A percentile compares a stretch with the other conserved stretches of the same genome.
Conservation (phyloP, 2,888 invertebrate genomes). For the Parnassius apollo region DNA sequence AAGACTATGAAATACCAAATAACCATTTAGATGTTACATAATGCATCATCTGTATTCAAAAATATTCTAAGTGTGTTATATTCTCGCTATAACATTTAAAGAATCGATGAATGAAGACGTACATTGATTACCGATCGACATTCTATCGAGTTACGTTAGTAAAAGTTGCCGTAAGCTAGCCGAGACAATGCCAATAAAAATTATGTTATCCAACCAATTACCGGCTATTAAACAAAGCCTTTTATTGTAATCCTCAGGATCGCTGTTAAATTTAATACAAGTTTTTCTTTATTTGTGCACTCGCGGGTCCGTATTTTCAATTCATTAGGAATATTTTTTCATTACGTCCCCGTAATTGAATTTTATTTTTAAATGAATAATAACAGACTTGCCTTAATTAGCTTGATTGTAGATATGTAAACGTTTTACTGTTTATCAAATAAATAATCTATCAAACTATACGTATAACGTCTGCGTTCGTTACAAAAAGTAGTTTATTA, state of each 20-base stretch:
- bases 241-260: constrained; percentile 55
- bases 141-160: constrained; percentile 45
- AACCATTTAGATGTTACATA: too few species aligned
- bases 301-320: constrained; percentile 23
- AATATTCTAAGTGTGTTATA: too few species aligned
- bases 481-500: constrained; percentile 2
- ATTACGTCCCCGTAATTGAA: constrained; percentile 26
- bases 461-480: neutral
- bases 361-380: constrained; percentile 26
- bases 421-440: constrained; percentile 16
- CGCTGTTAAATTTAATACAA: constrained; percentile 46
- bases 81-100: too few species aligned
- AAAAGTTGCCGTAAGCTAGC: constrained; percentile 42
- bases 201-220: constrained; percentile 72
- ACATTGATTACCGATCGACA: neutral
- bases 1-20: too few species aligned
- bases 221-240: constrained; percentile 64
- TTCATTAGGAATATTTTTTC: constrained; percentile 34
- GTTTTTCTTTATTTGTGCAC: constrained; percentile 32
- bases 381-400: constrained; percentile 18
- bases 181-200: constrained; percentile 73
- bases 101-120: too few species aligned
- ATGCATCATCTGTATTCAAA: too few species aligned
- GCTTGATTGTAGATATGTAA: constrained; percentile 4
- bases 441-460: constrained; percentile 5